Base-by-base conservation (phyloP, 2,888 invertebrate species). In the Sminthurides aquaticus region DNA sequence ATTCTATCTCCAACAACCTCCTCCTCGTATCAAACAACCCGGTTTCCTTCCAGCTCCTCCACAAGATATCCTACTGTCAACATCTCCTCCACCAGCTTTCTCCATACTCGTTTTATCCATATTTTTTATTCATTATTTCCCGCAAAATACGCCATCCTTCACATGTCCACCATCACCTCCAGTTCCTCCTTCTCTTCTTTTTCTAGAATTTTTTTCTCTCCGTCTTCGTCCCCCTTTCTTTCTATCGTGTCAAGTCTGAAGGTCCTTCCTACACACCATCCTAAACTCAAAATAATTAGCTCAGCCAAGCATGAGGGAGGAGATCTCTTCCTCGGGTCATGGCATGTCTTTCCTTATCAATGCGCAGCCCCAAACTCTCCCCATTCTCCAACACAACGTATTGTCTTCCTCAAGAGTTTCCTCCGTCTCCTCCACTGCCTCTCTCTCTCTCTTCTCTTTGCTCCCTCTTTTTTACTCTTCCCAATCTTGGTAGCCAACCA, bases 231-330 rank as follows among this genome's bases (percentile, higher is more conserved):
- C n/a, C n/a, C n/a, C n/a, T n/a, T n/a, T n/a, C n/a, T n/a, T n/a
- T n/a, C n/a, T n/a, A n/a, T n/a, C n/a, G n/a, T n/a, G n/a, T n/a
- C n/a, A n/a, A n/a, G n/a, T n/a, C n/a, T n/a, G n/a, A n/a, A n/a
- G n/a, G n/a, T n/a, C n/a, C n/a, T n/a, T n/a, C n/a, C n/a, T n/a
- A n/a, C n/a, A n/a, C n/a, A n/a, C n/a, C n/a, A n/a, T n/a, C n/a
- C n/a, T n/a, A 34, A 15, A 34, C 8, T 15, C 43, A 34, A 34
- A 67, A 67, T 71, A 71, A 71, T 71, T 71, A 71, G 67, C 65
- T 67, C 65, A 66, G 48, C 67, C 66, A 71, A 66, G 69, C 70
- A 65, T 67, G 64, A 65, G 66, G 68, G 67, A 68, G 65, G 65
- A 68, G 68, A 67, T 64, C 57, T 34, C 57, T 64, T 62, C 63